Percentiles rank a stretch among this genome's conserved stretches.
phyloP scores from a whole-genome alignment of 2,113 vertebrate species.

The Pholis gunnellus region DNA sequence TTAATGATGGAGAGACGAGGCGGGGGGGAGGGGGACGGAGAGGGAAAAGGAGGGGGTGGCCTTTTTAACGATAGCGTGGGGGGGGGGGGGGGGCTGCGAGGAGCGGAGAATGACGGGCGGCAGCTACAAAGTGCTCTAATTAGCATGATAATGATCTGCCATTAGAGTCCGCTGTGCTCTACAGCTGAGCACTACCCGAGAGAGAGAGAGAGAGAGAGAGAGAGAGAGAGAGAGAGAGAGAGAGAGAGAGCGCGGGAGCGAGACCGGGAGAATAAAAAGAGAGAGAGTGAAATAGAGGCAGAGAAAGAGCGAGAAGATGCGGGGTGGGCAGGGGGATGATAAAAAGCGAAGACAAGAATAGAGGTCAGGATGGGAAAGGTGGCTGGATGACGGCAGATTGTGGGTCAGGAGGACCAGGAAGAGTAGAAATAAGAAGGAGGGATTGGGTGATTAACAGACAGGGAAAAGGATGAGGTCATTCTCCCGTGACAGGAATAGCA shows the following conservation, averaged over 20 bases:
- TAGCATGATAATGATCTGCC: conserved; percentile 87
- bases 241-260: conserved; percentile 26
- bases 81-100: conserved; percentile 60
- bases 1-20: conserved; percentile 81
- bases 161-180: conserved; percentile 83
- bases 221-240: conserved; percentile 32
- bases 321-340: conserved; percentile 58
- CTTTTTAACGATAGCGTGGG: conserved; percentile 80
- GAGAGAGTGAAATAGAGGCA: conserved; percentile 27
- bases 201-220: conserved; percentile 44
- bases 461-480: conserved; percentile 52
- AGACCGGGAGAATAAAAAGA: conserved; percentile 31
- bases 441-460: conserved; percentile 60
- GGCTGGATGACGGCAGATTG: conserved; percentile 52
- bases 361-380: conserved; percentile 60
- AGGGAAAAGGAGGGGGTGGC: conserved; percentile 71
- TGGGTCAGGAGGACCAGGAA: conserved; percentile 55
- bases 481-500: conserved; percentile 41
- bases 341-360: conserved; percentile 66
- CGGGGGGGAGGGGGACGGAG: conserved; percentile 59
- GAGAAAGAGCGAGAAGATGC: conserved; percentile 38
- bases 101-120: conserved; percentile 80
- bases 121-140: conserved; percentile 87
- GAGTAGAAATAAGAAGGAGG: conserved; percentile 54
- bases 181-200: conserved; percentile 81